Conservation (phyloP, 2,888 invertebrate species). For the Aporophyla nigra region DNA sequence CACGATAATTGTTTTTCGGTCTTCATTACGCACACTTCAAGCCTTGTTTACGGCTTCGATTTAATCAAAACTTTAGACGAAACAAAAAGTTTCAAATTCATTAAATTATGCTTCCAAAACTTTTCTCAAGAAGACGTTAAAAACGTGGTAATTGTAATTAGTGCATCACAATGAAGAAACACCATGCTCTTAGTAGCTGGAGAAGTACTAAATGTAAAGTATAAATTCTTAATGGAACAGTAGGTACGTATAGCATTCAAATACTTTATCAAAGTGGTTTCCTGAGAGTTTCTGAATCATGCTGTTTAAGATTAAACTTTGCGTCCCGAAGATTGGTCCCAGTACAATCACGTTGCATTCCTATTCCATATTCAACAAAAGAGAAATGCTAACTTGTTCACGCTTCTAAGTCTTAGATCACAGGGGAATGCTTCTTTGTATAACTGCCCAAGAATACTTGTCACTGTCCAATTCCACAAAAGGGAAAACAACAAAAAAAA, state of each 20-base stretch:
- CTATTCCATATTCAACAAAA: slow-evolving; percentile 10
- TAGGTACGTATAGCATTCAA: background rate
- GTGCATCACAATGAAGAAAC: slow-evolving; percentile 10
- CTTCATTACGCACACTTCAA: slow-evolving; percentile 4
- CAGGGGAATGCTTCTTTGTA: background rate
- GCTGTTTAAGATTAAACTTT: slow-evolving; percentile 41
- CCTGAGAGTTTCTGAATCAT: slow-evolving; percentile 7
- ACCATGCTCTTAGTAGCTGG: background rate
- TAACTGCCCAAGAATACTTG: background rate
- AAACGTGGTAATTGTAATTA: slow-evolving; percentile 14
- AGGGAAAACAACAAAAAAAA: background rate
- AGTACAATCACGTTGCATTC: slow-evolving; percentile 14
- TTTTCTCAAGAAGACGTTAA: slow-evolving; percentile 3
- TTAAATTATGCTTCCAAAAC: slow-evolving; percentile 3
- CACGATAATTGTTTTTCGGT: slow-evolving; percentile 4
- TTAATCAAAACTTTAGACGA: slow-evolving; percentile 25
- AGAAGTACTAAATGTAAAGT: background rate
- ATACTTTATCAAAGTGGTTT: slow-evolving; percentile 15
- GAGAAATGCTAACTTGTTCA: background rate
- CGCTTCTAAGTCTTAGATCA: background rate
- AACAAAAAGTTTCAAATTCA: slow-evolving; percentile 15
- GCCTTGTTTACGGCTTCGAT: slow-evolving; percentile 30
- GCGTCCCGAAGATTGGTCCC: slow-evolving; percentile 7
- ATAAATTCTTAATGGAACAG: background rate
- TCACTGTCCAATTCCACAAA: slow-evolving; percentile 4